A percentile compares a stretch with the other conserved stretches of the same genome.
phyloP scores from a whole-genome alignment of 2,113 vertebrate species.

The Fregata magnificens region DNA sequence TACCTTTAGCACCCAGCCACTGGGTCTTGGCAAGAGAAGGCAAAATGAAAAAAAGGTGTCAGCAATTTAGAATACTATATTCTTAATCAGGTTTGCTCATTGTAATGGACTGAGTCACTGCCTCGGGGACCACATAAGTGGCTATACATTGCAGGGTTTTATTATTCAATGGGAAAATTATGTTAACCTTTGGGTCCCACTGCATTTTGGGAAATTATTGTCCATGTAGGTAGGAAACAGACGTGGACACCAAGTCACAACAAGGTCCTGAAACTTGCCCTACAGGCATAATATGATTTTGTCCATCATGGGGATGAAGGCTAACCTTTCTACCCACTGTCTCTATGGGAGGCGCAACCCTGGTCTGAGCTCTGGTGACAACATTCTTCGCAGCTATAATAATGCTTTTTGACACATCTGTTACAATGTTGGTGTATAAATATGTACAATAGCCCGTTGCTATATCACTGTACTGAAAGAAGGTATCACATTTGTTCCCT shows the following conservation, averaged over 20 bases:
- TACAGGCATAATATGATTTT: conserved; percentile 26
- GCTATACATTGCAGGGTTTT: not conserved
- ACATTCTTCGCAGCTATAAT: not conserved
- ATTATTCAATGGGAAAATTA: conserved; percentile 18
- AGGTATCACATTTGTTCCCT: not conserved
- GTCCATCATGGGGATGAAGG: not conserved
- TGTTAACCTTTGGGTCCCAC: conserved; percentile 14
- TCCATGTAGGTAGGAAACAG: conserved; percentile 27
- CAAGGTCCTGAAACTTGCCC: conserved; percentile 20
- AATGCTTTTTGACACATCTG: not conserved
- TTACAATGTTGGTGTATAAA: not conserved
- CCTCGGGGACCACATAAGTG: not conserved
- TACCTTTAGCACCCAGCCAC: not conserved
- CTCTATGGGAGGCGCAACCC: conserved; percentile 3
- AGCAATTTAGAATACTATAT: not conserved
- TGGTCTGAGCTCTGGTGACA: not conserved
- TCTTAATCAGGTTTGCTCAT: not conserved
- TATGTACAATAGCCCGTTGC: not conserved
- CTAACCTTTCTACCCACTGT: not conserved
- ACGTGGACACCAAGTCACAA: conserved; percentile 35
- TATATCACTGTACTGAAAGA: not conserved
- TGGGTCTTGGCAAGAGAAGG: not conserved
- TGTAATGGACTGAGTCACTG: not conserved
- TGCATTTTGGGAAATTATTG: conserved; percentile 39
- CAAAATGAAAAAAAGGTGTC: not conserved